Evolutionary conservation across 1,140 invertebrate species (phyloP).

Genomic region (Diorhabda elongata): DNA sequence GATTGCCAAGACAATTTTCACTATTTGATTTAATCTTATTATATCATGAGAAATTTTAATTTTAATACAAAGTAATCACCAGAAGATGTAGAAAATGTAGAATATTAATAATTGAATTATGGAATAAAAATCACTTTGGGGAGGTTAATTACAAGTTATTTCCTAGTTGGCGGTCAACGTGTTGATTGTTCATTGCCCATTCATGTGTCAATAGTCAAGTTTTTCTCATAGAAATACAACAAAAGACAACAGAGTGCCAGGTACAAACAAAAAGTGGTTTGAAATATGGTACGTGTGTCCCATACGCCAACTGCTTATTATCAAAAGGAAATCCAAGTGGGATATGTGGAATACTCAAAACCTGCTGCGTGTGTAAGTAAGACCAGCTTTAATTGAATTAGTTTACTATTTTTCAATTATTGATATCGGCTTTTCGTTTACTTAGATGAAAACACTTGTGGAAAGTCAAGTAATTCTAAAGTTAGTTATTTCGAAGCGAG

Average conservation of each 20-base stretch:
- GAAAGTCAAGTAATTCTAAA: slow-evolving; percentile 30
- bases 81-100: too few species aligned
- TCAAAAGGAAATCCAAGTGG: slow-evolving; percentile 29
- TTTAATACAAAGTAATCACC: too few species aligned
- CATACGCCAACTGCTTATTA: slow-evolving; percentile 30
- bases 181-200: too few species aligned
- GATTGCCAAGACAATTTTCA: too few species aligned
- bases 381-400: not conserved
- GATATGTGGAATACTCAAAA: slow-evolving; percentile 34
- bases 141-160: too few species aligned
- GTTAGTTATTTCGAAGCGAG: slow-evolving; percentile 34
- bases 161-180: too few species aligned
- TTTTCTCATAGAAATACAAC: slow-evolving; percentile 12
- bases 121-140: too few species aligned
- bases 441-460: slow-evolving; percentile 30
- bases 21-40: too few species aligned
- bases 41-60: too few species aligned
- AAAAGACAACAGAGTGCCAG: slow-evolving; percentile 24
- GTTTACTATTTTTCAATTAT: not conserved
- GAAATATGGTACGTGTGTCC: slow-evolving; percentile 31
- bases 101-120: too few species aligned
- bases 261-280: slow-evolving; percentile 11
- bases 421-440: not conserved
- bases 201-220: too few species aligned
- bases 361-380: slow-evolving; percentile 40